A percentile compares a stretch with the other conserved stretches of the same genome.
These are phyloP conservation scores for Pseudomyrmex sp. DNA, from an alignment of 1,140 invertebrate genomes.

Conservation along the genomic window DNA sequence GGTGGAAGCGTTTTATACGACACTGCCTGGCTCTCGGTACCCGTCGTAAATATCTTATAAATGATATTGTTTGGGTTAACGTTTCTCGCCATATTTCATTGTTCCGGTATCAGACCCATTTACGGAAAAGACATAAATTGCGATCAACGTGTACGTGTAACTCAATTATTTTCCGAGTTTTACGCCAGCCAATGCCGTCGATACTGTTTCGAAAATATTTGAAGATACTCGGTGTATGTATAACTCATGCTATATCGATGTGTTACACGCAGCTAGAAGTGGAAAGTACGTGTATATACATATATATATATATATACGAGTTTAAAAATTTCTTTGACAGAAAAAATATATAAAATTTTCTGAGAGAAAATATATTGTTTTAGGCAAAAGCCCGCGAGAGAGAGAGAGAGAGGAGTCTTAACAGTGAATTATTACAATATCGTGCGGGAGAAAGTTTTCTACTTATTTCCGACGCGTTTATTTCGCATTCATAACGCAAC, in stretches of 20 bases:
- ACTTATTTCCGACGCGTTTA: conserved; percentile 18
- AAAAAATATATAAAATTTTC: background rate
- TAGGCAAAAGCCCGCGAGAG: background rate
- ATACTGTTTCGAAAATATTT: conserved; percentile 21
- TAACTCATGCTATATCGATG: background rate
- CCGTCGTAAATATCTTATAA: conserved; percentile 50
- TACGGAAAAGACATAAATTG: conserved; percentile 28
- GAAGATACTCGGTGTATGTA: too few species aligned
- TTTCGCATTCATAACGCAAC: conserved; percentile 1
- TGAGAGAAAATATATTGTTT: background rate
- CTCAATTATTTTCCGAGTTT: conserved; percentile 33
- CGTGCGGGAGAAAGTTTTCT: background rate
- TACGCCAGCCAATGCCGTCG: background rate
- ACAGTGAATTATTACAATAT: conserved; percentile 3
- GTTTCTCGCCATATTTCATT: conserved; percentile 34
- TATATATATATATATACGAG: background rate
- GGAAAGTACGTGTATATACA: background rate
- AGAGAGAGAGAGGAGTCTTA: background rate
- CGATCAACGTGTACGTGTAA: conserved; percentile 13
- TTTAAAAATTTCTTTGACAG: background rate
- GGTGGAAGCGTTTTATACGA: conserved; percentile 18
- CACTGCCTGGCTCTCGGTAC: background rate
- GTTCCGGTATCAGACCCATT: background rate
- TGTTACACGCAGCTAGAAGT: background rate
- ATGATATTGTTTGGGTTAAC: conserved; percentile 39